phyloP scores from a whole-genome alignment of 1,140 invertebrate species.

The Helicoverpa zea region DNA sequence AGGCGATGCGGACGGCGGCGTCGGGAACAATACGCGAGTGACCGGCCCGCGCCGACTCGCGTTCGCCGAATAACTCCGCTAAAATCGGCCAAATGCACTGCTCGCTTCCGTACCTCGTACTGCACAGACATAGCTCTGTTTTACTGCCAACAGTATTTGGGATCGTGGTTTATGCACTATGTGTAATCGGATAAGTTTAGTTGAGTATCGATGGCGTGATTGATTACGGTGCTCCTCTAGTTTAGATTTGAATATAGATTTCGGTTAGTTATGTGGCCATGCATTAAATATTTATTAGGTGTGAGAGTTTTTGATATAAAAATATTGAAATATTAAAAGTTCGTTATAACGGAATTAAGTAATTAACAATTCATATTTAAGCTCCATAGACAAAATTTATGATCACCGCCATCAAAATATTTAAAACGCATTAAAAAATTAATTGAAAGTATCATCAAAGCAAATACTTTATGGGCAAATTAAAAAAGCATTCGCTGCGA shows the following conservation, averaged over 20 bases:
- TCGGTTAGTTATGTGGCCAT: not conserved
- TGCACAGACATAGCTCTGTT: conserved; percentile 49
- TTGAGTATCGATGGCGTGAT: conserved; percentile 35
- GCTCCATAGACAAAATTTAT: conserved; percentile 23
- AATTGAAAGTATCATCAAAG: conserved; percentile 57
- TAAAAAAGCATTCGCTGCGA: conserved; percentile 56
- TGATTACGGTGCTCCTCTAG: conserved; percentile 22
- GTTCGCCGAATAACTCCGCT: conserved; percentile 58
- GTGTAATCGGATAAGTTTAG: conserved; percentile 51
- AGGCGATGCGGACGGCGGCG: conserved; percentile 51
- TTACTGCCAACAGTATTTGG: conserved; percentile 47
- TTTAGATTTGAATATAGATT: not conserved
- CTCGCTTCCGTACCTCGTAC: conserved; percentile 54
- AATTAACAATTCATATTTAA: conserved; percentile 7
- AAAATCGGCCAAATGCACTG: conserved; percentile 66
- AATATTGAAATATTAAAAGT: not conserved
- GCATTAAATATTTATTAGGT: not conserved
- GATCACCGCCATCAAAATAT: conserved; percentile 31
- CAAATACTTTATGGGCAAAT: conserved; percentile 57
- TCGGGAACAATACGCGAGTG: conserved; percentile 65
- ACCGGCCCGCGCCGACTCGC: conserved; percentile 39
- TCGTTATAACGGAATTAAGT: not conserved
- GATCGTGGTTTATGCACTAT: conserved; percentile 40
- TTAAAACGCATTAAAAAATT: conserved; percentile 48
- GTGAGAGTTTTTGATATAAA: not conserved